These are phyloP conservation scores for Octopus sinensis DNA, from an alignment of 1,140 invertebrate genomes.

Conservation along the genomic window DNA sequence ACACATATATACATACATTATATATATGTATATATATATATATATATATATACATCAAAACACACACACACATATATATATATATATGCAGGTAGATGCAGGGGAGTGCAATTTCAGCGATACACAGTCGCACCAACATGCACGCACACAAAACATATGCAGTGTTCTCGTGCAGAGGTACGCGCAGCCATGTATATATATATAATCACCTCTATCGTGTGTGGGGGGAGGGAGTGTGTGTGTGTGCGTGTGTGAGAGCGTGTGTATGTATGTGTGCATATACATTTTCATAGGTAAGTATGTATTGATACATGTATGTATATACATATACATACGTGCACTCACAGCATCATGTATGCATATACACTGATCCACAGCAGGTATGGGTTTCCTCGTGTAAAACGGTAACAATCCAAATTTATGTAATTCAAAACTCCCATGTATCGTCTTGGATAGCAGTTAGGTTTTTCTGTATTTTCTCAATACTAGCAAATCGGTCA, in stretches of 20 bases:
- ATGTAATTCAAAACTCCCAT: constrained; percentile 47
- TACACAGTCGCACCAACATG: too few relatives aligned
- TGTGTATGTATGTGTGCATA: background rate
- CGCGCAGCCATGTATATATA: background rate
- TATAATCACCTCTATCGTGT: background rate
- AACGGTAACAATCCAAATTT: background rate
- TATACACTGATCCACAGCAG: background rate
- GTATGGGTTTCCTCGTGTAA: background rate
- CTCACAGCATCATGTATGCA: constrained; percentile 3
- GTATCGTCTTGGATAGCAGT: constrained; percentile 39
- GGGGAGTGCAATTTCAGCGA: too few relatives aligned
- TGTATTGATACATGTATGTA: constrained; percentile 21
- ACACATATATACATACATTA: too few relatives aligned
- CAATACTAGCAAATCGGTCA: constrained; percentile 39
- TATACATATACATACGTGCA: constrained; percentile 30
- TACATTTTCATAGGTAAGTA: constrained; percentile 11
- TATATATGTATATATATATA: too few relatives aligned
- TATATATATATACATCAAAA: too few relatives aligned
- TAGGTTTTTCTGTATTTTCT: constrained; percentile 45
- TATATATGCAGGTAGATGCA: too few relatives aligned
- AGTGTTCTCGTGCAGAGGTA: background rate
- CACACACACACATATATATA: too few relatives aligned
- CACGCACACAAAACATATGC: background rate
- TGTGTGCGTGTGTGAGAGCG: background rate
- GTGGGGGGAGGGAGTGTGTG: background rate